Conservation (phyloP, 2,113 vertebrate species). For the Herpetotheres cachinnans region DNA sequence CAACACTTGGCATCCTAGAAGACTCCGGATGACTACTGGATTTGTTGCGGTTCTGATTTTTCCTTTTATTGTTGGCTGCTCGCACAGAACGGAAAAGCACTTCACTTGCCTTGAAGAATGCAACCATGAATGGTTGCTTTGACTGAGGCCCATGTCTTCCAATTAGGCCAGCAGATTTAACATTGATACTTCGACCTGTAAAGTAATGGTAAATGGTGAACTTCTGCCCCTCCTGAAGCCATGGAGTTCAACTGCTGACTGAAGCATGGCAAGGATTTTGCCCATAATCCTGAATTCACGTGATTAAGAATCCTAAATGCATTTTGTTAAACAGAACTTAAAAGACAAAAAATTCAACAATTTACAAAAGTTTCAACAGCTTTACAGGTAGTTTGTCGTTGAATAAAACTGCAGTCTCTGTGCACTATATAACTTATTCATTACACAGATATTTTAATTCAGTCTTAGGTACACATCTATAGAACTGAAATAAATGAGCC, state of each 20-base stretch:
- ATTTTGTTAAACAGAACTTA: background rate
- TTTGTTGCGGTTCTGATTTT: constrained; percentile 94
- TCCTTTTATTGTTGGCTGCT: constrained; percentile 89
- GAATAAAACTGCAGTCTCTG: background rate
- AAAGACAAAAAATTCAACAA: background rate
- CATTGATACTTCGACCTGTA: constrained; percentile 90
- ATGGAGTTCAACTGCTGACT: background rate
- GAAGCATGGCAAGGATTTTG: background rate
- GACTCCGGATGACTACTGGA: constrained; percentile 86
- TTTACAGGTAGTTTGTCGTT: background rate
- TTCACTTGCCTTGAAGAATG: constrained; percentile 98
- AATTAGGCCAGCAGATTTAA: constrained; percentile 92
- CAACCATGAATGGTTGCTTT: constrained; percentile 96
- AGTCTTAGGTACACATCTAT: background rate
- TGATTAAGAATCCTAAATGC: background rate
- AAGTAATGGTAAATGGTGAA: constrained; percentile 15
- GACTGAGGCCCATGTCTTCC: constrained; percentile 94
- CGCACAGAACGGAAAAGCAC: constrained; percentile 93
- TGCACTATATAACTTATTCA: background rate
- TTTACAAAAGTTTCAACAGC: background rate
- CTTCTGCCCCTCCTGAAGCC: background rate
- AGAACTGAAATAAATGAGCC: background rate
- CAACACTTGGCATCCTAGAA: constrained; percentile 81
- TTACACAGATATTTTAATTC: background rate
- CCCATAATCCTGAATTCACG: background rate